phyloP scores from a whole-genome alignment of 1,140 invertebrate genomes.

The Drosophila sulfurigaster region DNA sequence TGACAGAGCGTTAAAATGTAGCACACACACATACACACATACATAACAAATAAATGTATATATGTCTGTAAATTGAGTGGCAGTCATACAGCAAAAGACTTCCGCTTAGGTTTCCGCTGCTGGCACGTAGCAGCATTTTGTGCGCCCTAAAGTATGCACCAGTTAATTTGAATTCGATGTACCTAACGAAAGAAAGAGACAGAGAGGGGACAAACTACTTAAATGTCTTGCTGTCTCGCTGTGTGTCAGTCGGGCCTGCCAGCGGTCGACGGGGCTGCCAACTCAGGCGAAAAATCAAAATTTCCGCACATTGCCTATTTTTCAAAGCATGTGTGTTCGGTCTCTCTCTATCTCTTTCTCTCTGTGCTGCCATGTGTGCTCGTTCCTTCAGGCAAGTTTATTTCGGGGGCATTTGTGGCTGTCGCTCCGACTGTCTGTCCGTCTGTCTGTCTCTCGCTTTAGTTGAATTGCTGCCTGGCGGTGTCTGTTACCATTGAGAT shows the following conservation, averaged over 20 bases:
- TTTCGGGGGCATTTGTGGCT: constrained; percentile 32
- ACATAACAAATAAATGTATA: not conserved
- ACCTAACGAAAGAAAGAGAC: constrained; percentile 20
- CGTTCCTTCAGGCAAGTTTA: constrained; percentile 45
- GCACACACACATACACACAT: not conserved
- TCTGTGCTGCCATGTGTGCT: constrained; percentile 11
- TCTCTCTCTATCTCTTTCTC: not conserved
- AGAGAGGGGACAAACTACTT: constrained; percentile 61
- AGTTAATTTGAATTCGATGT: constrained; percentile 79
- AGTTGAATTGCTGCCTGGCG: constrained; percentile 48
- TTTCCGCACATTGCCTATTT: constrained; percentile 81
- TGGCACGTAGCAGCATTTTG: constrained; percentile 69
- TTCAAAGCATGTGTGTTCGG: constrained; percentile 45
- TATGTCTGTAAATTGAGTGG: constrained; percentile 58
- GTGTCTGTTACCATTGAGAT: constrained; percentile 44
- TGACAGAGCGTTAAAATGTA: constrained; percentile 67
- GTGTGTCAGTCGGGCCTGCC: constrained; percentile 5
- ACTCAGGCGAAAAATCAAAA: constrained; percentile 82
- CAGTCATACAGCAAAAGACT: constrained; percentile 42
- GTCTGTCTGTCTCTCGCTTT: constrained; percentile 32
- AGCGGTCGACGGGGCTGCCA: constrained; percentile 55
- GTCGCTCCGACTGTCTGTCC: constrained; percentile 19
- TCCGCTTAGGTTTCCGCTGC: constrained; percentile 43
- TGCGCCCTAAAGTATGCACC: constrained; percentile 62
- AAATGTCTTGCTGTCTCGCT: constrained; percentile 10